Percentiles rank a stretch among this genome's conserved stretches.
phyloP scores from a whole-genome alignment of 2,113 vertebrate genomes.

The Sebastes schlegelii region DNA sequence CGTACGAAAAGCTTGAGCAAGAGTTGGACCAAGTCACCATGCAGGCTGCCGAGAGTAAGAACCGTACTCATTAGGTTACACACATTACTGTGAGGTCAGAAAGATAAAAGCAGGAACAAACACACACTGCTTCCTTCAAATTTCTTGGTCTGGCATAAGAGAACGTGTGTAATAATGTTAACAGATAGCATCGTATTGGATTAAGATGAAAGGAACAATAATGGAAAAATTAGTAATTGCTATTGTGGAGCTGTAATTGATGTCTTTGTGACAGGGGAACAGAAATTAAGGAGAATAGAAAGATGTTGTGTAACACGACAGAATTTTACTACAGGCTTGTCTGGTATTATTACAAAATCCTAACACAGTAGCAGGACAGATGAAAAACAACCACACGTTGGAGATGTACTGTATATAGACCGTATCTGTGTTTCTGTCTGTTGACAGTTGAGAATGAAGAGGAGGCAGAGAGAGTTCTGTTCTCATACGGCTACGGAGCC shows the following conservation, averaged over 20 bases:
- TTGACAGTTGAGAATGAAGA: conserved; percentile 93
- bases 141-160: not conserved
- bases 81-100: conserved; percentile 14
- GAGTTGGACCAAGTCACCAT: conserved; percentile 96
- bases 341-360: not conserved
- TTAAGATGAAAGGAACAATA: not conserved
- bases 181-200: not conserved
- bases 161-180: not conserved
- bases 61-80: not conserved
- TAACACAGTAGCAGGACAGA: not conserved
- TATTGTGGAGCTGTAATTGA: not conserved
- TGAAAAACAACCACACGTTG: not conserved
- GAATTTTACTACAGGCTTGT: not conserved
- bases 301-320: not conserved
- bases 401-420: not conserved
- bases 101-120: conserved; percentile 8
- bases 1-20: conserved; percentile 93
- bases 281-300: not conserved
- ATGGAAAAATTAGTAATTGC: not conserved
- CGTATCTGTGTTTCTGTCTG: conserved; percentile 44
- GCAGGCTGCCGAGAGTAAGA: conserved; percentile 94
- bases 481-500: conserved; percentile 97
- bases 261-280: not conserved
- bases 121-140: not conserved
- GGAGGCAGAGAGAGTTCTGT: conserved; percentile 96